Base-by-base conservation (phyloP, 1,140 invertebrate species). In the Epicauta chinensis region DNA sequence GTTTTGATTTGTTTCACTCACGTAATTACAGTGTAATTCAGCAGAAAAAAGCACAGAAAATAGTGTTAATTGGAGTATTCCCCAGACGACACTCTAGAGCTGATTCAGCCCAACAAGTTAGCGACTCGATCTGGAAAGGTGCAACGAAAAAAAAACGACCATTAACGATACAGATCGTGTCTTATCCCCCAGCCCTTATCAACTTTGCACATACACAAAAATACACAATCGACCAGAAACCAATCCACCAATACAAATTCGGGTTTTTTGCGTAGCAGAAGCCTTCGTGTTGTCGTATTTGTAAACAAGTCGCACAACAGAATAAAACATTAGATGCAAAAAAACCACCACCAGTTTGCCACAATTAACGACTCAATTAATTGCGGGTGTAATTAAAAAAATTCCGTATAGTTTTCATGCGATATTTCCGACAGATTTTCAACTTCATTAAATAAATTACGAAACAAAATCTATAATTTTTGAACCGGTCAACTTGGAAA, bases 121-220 rank as follows among this genome's bases (percentile, higher is more conserved):
- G 29, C 42, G 30, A 16, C 30, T 16, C 31, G 32, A 34, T 34
- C 32, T n/a, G 32, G 32, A 34, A 12, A 34, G 32, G 3, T 9
- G 10, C 3, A 34, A 34, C 32, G 23, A 23, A 7, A 34, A 34
- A 4, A 12, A 3, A 34, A 34, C 12, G 10, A 36, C 34, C 49
- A 43, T 52, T 59, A 53, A 59, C 53, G 54, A 35, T 60, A 48
- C 55, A 57, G 55, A 60, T 55, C 58, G 55, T 54, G 55, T 50
- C 51, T 49, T 29, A 55, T 46, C 55, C 46, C 51, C 53, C 55
- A n/a, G n/a, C 58, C 48, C 55, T 52, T 52, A 57, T 60, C 55
- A 54, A 23, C n/a, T n/a, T n/a, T n/a, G n/a, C 23, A 23, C 23
- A 3, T 1, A 14, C 30, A 17, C 41, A 17, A 31, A 13, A 31